Evolutionary conservation across 2,888 invertebrate genomes (phyloP), one percentile per base, ranked within the genome.

Genomic region (Psylliodes chrysocephalus): DNA sequence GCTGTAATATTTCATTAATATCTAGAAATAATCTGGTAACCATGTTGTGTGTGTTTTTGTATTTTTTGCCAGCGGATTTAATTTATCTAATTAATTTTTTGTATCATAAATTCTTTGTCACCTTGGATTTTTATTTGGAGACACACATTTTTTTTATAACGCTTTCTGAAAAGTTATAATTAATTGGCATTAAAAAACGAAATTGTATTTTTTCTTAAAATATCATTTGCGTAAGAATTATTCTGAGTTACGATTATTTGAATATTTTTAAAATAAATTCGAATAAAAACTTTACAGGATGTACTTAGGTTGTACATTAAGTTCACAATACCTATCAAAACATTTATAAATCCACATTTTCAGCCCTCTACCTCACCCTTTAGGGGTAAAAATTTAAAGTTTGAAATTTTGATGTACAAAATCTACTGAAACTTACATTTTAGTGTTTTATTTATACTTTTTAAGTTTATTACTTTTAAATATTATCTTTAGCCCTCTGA

Each of bases 1-100:
- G 57, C 49, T 40, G 49, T 63, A 65, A 73, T 68, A 73, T 70
- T 72, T 73, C 70, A 72, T 73, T 70, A 70, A 72, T 68, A 70
- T 66, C 63, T 64, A 63, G 67, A 69, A 67, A 69, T 69, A 66
- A 54, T 56, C 66, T 53, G 35, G 62, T 64, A 42, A 51, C 19
- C 40, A 57, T 60, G 60, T 63, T 54, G 59, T 46, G 60, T 54
- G 59, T 46, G 60, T 66, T 63, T 52, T 63, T 30, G 60, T 61
- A 63, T 63, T 68, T 65, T 69, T 69, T 69, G 69, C 69, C 69
- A 69, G 63, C 47, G 46, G 55, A 53, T 52, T 66, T 71, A 69
- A 71, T 71, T 69, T 71, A 69, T 71, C 46, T 67, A 71, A 71
- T 71, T 71, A 67, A 59, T 59, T 71, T 68, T 69, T 63, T 63